Evolutionary conservation across 2,888 invertebrate species (phyloP), one percentile per base, ranked within the genome.

Genomic region (Ariolimax columbianus): DNA sequence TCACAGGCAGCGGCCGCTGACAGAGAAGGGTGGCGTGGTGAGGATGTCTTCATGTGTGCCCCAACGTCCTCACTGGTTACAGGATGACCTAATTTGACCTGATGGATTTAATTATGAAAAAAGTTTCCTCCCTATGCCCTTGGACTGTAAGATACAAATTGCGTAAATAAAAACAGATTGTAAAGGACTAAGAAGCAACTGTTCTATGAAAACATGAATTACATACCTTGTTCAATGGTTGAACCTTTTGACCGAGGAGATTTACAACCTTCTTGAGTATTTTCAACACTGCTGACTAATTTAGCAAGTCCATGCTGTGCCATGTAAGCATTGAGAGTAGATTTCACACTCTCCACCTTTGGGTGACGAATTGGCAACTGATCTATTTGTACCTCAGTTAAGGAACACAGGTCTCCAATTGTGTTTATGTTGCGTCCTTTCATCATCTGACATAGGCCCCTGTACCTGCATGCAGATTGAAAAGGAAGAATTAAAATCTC

Each of bases 301-400:
- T 88, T 87, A 47, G 40, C 59, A 66, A 73, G n/a, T 14, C 68
- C 84, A 63, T 83, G 75, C 70, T 86, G 80, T 55, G 43, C 23
- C 82, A 77, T 79, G 68, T 70, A 91, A 38, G 87, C 88, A 33
- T 79, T 83, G 47, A 93, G 89, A 6, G 89, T 92, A 79, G 88
- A 88, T 23, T 89, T 83, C 51, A 93, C 90, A 7, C 89, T 91
- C 19, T 88, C 84, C 6, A 93, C 91, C 79, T 93, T 93, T 0
- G 93, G 93, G 17, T 91, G 88, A 9, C 90, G 88, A 70, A 93
- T 91, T 0, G 93, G 93, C 68, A 93, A 87, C 70, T 91, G 90
- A 81, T 93, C 89, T 43, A 93, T 90, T 36, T 93, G 92, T 3
- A 88, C 86, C 84, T 93, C 93, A 0, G 92, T 90, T 75, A 93